phyloP scores from a whole-genome alignment of 2,888 invertebrate species.

The Junonia oenone region DNA sequence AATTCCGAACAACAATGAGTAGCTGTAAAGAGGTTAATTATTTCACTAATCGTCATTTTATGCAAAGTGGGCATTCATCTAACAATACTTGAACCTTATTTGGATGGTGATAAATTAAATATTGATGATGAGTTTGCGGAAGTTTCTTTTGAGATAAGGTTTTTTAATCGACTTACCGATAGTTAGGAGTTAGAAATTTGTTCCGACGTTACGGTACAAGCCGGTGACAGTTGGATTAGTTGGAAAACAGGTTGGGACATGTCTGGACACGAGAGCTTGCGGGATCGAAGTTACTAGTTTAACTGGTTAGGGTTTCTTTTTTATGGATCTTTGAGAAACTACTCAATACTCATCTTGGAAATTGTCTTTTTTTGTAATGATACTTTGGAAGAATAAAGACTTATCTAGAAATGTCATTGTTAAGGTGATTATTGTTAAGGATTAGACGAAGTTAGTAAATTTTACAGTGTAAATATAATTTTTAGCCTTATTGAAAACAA shows the following conservation, averaged over 20 bases:
- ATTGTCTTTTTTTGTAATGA: neutral
- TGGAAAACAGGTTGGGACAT: constrained; percentile 37
- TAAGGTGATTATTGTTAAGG: neutral
- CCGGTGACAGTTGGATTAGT: constrained; percentile 29
- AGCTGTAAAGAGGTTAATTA: neutral
- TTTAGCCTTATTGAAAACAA: neutral
- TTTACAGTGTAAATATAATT: neutral
- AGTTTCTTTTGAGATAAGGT: neutral
- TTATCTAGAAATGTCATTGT: neutral
- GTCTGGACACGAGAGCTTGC: constrained; percentile 28
- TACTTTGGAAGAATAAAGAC: neutral
- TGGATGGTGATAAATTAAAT: neutral
- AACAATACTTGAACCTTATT: neutral
- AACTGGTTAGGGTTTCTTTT: constrained; percentile 16
- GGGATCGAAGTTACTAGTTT: constrained; percentile 25
- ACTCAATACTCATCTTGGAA: constrained; percentile 1
- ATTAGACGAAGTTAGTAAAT: neutral
- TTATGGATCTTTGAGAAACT: constrained; percentile 4
- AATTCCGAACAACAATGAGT: neutral
- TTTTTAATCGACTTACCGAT: constrained; percentile 9
- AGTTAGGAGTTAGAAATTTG: constrained; percentile 13
- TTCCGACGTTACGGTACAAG: constrained; percentile 23
- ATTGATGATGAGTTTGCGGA: too few relatives aligned
- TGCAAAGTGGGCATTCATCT: neutral
- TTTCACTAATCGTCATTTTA: neutral